These are phyloP conservation scores for Arremon brunneinucha DNA, from an alignment of 2,797 vertebrate species.

Conservation along the genomic window DNA sequence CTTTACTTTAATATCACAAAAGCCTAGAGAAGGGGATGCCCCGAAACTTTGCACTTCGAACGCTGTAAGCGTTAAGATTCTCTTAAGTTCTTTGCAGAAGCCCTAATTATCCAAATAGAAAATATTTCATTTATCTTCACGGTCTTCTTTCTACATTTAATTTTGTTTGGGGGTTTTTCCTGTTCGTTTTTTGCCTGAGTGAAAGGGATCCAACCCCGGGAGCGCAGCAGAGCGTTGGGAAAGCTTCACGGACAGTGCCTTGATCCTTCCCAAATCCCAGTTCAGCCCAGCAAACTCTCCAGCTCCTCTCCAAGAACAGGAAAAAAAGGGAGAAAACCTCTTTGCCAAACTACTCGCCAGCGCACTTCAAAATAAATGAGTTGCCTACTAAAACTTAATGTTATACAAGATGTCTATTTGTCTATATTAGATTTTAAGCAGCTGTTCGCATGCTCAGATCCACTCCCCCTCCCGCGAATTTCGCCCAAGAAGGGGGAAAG, in stretches of 20 bases:
- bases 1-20: neutral
- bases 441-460: constrained; percentile 30
- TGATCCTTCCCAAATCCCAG: neutral
- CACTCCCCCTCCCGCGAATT: constrained; percentile 12
- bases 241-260: rapidly evolving
- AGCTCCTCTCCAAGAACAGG: constrained; percentile 16
- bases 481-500: neutral
- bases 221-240: neutral
- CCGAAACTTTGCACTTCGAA: neutral
- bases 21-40: neutral
- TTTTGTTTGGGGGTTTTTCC: neutral
- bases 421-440: constrained; percentile 57
- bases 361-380: constrained; percentile 52
- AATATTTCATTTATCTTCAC: neutral
- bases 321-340: neutral
- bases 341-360: constrained; percentile 28
- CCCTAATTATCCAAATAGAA: neutral
- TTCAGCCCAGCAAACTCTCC: neutral
- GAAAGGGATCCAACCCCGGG: neutral
- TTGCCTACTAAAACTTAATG: constrained; percentile 63
- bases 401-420: constrained; percentile 59
- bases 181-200: neutral
- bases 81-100: neutral
- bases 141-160: rapidly evolving
- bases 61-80: neutral